Base-by-base conservation (phyloP, 2,113 vertebrate genomes). In the Corynorhinus townsendii region DNA sequence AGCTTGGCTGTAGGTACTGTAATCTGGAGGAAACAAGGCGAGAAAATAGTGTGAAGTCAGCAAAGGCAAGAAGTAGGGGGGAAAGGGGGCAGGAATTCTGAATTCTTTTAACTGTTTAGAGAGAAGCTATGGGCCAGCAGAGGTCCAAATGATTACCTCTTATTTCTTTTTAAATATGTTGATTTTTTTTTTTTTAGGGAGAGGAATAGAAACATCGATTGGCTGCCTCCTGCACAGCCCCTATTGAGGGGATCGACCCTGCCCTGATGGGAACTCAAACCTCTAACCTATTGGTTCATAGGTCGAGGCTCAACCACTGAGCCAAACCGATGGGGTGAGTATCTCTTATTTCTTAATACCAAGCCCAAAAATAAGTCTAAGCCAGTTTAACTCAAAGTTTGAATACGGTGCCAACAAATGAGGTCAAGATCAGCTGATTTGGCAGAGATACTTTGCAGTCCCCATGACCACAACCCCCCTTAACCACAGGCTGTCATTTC, bases 1-100 rank as follows among this genome's bases (percentile, higher is more conserved):
- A 97, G 99, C 98, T 98, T 99, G 99, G 95, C 91, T 99, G 97
- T 99, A 99, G 97, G 99, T 99, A 97, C 99, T 99, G 95, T 99
- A 99, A 99, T 99, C 99, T 99, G 95, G 43, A 89, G 84, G 90
- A 66, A 87, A 88, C 14, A 84, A 91, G 56, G 17, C 95, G n/a
- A 92, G 71, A 95, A 95, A 79, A 85, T 52, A 72, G 71, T 0
- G 2, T 94, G 54, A 95, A 89, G 47, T 92, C 45, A 97, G 66
- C 26, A 76, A 30, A 95, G 12, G 76, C 10, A 62, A 62, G 12
- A 1, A 75, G 11, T 35, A 71, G 28, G 9, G n/a, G 26, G 26
- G 84, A 62, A 28, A 45, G 24, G 15, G 11, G 19, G 30, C 40
- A 77, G 35, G 35, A 90, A 89, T 62, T 92, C 73, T 30, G 33